Evolutionary conservation across 2,888 invertebrate genomes (phyloP).

Genomic region (Eupeodes latifasciatus): DNA sequence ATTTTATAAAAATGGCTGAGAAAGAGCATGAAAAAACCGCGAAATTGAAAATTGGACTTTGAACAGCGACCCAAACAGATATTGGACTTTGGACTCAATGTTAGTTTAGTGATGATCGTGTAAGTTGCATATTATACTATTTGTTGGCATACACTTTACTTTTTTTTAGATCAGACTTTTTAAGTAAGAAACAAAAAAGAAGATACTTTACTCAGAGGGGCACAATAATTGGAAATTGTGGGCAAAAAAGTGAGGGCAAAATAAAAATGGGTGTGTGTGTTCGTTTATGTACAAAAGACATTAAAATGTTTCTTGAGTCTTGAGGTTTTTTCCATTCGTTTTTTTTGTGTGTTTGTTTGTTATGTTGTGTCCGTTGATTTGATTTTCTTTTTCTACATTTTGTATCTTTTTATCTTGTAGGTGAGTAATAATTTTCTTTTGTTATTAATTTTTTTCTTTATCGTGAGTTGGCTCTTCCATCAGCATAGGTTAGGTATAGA

Average conservation of each 20-base stretch:
- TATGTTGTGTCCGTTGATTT: background rate
- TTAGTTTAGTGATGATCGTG: conserved; percentile 63
- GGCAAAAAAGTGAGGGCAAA: conserved; percentile 29
- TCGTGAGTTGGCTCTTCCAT: background rate
- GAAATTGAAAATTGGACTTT: conserved; percentile 83
- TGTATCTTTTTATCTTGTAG: background rate
- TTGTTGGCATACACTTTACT: conserved; percentile 50
- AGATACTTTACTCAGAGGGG: background rate
- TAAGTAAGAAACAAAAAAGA: conserved; percentile 1
- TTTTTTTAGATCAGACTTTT: conserved; percentile 34
- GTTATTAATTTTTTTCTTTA: background rate
- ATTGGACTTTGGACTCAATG: conserved; percentile 80
- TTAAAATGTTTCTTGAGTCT: background rate
- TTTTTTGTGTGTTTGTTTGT: conserved; percentile 21
- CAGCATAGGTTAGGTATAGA: background rate
- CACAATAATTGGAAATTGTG: conserved; percentile 33
- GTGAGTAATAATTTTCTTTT: conserved; percentile 1
- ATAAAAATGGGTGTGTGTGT: background rate
- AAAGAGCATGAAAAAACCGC: conserved; percentile 58
- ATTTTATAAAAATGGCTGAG: conserved; percentile 17
- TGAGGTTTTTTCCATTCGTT: conserved; percentile 20
- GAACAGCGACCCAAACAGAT: conserved; percentile 81
- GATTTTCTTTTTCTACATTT: background rate
- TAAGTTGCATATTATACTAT: conserved; percentile 59
- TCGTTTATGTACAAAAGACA: conserved; percentile 17